A percentile compares a stretch with the other conserved stretches of the same genome.
These are phyloP conservation scores for Teleogryllus occipitalis DNA, from an alignment of 1,140 invertebrate genomes.

Conservation along the genomic window DNA sequence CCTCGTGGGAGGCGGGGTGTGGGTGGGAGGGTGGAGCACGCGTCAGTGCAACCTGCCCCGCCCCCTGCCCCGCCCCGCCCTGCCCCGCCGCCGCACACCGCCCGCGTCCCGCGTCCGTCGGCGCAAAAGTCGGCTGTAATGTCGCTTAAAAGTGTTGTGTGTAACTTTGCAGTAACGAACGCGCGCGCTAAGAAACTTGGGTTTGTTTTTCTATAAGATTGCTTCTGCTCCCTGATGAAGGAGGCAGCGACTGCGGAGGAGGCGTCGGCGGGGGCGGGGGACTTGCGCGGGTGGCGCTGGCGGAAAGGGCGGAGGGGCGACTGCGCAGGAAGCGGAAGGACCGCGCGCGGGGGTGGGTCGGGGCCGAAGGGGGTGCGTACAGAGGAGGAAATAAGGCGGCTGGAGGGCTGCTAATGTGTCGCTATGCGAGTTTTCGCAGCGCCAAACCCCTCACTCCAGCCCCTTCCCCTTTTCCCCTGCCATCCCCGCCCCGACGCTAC, in stretches of 20 bases:
- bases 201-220: conserved; percentile 6
- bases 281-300: conserved; percentile 33
- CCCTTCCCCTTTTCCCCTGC: neutral
- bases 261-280: conserved; percentile 35
- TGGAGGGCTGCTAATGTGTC: neutral
- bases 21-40: neutral
- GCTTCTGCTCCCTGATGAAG: conserved; percentile 11
- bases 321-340: conserved; percentile 28
- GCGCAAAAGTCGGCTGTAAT: neutral
- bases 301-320: conserved; percentile 43
- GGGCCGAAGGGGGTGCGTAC: neutral
- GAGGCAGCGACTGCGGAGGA: conserved; percentile 32
- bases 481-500: neutral
- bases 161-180: conserved; percentile 4
- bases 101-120: neutral
- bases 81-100: too few relatives aligned
- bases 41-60: neutral
- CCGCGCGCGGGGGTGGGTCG: neutral
- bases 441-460: neutral
- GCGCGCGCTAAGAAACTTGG: conserved; percentile 2
- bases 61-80: too few relatives aligned
- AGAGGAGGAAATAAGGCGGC: neutral
- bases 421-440: neutral
- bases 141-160: conserved; percentile 4
- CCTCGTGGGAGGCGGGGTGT: neutral